Base-by-base conservation (phyloP, 2,888 invertebrate genomes). In the Halictus quadricinctus region DNA sequence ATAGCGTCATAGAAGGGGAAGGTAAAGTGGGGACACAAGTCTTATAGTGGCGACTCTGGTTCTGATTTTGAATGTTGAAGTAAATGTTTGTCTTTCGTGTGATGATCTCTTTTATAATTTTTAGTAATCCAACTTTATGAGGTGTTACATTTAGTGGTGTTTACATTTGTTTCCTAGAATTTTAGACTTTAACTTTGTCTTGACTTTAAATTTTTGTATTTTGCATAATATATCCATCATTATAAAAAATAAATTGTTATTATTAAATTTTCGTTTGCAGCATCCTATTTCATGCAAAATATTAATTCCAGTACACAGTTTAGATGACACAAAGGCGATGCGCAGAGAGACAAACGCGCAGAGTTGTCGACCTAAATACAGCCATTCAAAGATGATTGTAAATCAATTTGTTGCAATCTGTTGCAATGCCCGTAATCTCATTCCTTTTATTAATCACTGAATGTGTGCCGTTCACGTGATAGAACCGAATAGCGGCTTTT, bases 361-460 rank as follows among this genome's bases (percentile, higher is more conserved):
- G 54, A n/a, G 83, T 85, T 74, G 84, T 84, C 89, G 92, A 86
- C 92, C 92, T 87, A 91, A 89, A 91, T 92, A 78, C 80, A 85
- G 83, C 77, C 69, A 90, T 90, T 90, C 86, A 76, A 87, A 88
- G 75, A 54, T 83, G 87, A 92, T 92, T 92, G 89, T 88, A 91
- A 91, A 92, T 92, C 92, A 92, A 92, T 92, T 92, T 88, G 80
- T 88, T 79, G 86, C 89, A 90, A 91, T 92, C 87, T 88, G 78
- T 66, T 69, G 86, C 84, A 85, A 83, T 75, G 76, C 41, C 72
- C 76, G 43, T 79, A 84, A 84, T 88, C 73, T 66, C 76, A 66
- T 76, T 69, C 72, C 79, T 77, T 84, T 78, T 81, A 86, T 83
- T 80, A 88, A 75, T 82, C 81, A 72, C 60, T 80, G 79, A 78